Conservation (phyloP, 2,797 vertebrate species). For the Pangasius sanitwongsei region DNA sequence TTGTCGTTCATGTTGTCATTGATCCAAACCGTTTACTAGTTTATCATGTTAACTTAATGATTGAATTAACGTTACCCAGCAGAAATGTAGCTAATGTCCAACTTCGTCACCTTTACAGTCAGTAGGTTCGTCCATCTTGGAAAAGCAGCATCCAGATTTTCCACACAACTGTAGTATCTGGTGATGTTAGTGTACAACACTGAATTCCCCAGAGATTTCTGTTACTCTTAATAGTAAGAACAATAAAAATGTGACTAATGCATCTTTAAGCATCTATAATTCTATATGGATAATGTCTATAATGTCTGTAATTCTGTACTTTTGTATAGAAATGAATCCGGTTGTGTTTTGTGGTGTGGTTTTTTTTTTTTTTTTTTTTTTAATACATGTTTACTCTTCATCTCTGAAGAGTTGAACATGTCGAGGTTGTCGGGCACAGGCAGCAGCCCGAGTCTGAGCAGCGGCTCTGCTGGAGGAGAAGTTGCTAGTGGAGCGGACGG, state of each 20-base stretch:
- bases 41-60: neutral
- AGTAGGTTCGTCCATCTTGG: neutral
- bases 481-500: neutral
- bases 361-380: too few species aligned
- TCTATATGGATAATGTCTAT: too few species aligned
- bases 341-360: too few species aligned
- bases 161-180: neutral
- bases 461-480: constrained; percentile 57
- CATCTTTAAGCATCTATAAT: neutral
- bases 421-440: constrained; percentile 65
- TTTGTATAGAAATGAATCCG: neutral
- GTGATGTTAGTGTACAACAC: neutral
- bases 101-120: neutral
- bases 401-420: constrained; percentile 77
- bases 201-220: neutral
- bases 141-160: neutral
- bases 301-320: neutral
- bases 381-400: neutral
- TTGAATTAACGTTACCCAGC: neutral
- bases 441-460: constrained; percentile 80
- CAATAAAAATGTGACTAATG: neutral
- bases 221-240: neutral
- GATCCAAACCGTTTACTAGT: neutral
- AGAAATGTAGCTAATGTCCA: neutral
- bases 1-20: neutral